A percentile compares a stretch with the other conserved stretches of the same genome.
Evolutionary conservation across 2,797 vertebrate genomes (phyloP).

Genomic region (Dermochelys coriacea): DNA sequence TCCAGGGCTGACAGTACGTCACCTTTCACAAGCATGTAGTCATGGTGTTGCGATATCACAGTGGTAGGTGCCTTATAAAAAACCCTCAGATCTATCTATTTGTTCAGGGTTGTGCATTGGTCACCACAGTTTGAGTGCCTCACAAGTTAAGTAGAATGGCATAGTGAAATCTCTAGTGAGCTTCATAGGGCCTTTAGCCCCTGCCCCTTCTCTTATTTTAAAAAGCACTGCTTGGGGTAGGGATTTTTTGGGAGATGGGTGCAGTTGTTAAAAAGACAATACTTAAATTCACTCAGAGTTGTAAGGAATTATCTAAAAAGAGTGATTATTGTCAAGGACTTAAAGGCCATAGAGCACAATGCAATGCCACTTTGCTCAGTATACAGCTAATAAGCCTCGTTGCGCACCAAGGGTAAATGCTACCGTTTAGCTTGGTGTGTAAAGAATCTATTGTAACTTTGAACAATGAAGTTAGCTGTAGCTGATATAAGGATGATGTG

Average conservation of each 20-base stretch:
- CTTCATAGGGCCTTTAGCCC: not conserved
- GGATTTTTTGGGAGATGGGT: not conserved
- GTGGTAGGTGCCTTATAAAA: not conserved
- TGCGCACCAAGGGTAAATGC: not conserved
- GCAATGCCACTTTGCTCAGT: not conserved
- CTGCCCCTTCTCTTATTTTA: not conserved
- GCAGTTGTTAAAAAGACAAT: not conserved
- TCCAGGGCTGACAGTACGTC: not conserved
- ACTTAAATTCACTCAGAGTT: not conserved
- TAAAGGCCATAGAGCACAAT: not conserved
- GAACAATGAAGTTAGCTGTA: not conserved
- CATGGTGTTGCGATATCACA: not conserved
- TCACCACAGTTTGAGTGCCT: not conserved
- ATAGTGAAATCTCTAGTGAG: not conserved
- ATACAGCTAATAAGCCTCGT: not conserved
- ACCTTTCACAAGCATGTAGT: not conserved
- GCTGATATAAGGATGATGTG: not conserved
- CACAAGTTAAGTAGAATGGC: not conserved
- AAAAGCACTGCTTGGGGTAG: not conserved
- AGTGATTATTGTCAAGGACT: not conserved
- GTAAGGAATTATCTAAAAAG: not conserved
- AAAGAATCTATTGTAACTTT: not conserved
- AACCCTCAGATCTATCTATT: not conserved
- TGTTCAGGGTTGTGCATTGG: fast-evolving
- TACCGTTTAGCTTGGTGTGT: not conserved